Evolutionary conservation across 64 coral and sea anemone species (phyloP).

Genomic region (Stichodactyla mertensii): DNA sequence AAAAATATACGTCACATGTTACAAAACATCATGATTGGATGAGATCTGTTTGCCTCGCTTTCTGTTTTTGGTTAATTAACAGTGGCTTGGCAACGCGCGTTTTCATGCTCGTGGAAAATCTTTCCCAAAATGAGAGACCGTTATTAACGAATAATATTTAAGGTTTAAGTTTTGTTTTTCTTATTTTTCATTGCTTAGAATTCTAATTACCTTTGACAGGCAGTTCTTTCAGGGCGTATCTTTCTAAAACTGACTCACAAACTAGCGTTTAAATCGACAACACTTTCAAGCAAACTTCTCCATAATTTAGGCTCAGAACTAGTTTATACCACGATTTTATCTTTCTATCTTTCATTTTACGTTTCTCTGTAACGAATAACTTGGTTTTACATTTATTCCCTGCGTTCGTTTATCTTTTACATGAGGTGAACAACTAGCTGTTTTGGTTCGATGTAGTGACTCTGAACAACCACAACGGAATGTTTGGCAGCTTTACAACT

Average conservation of each 20-base stretch:
- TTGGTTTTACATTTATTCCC: no score
- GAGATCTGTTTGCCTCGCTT: not conserved
- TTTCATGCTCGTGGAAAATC: not conserved
- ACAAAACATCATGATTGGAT: not conserved
- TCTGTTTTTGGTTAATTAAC: not conserved
- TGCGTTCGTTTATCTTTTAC: not conserved
- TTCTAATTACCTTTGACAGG: not conserved
- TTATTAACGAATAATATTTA: not conserved
- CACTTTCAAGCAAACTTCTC: no score
- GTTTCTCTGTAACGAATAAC: not conserved
- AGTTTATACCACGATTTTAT: not conserved
- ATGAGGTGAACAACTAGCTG: not conserved
- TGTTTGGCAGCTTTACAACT: not conserved
- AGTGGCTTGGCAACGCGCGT: not conserved
- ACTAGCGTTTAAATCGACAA: no score
- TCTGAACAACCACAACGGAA: slow-evolving; percentile 2
- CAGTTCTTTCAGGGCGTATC: not conserved
- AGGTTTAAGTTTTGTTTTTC: not conserved
- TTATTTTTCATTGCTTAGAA: not conserved
- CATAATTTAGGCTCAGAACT: not conserved
- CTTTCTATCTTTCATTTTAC: not conserved
- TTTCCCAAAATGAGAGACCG: not conserved
- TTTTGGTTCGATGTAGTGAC: slow-evolving; percentile 2
- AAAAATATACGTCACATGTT: not conserved
- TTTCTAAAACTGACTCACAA: no score